Evolutionary conservation across 30 jellyfish, hydroid and myxozoan species (phyloP).

Genomic region (Calvadosia cruxmelitensis): DNA sequence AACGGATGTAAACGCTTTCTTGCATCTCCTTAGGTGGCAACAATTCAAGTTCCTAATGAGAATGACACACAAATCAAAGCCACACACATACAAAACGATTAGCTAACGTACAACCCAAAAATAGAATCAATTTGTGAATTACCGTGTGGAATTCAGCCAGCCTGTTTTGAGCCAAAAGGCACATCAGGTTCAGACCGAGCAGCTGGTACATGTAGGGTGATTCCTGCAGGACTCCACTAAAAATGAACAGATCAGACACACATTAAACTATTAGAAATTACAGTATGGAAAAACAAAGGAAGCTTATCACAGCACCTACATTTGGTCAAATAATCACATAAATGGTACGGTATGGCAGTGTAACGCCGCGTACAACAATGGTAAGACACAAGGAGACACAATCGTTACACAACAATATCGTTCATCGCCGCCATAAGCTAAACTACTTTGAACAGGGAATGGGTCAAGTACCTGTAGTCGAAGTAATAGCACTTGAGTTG

Average conservation of each 20-base stretch:
- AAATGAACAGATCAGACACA: neutral
- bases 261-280: no score
- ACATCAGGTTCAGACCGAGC: constrained; percentile 88
- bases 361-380: no score
- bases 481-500: constrained; percentile 90
- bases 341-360: no score
- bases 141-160: constrained; percentile 98
- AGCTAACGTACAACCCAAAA: no score
- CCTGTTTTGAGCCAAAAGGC: constrained; percentile 92
- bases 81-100: neutral
- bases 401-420: no score
- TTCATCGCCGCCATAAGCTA: no score
- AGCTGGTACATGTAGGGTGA: constrained; percentile 95
- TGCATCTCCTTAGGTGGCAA: constrained; percentile 90
- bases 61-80: neutral
- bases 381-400: no score
- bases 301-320: no score
- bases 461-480: constrained; percentile 96
- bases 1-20: constrained; percentile 75
- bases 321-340: no score
- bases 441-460: no score
- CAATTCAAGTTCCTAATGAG: constrained; percentile 74
- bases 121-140: constrained; percentile 4
- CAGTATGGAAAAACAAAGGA: no score
- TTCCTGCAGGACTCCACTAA: constrained; percentile 79